Base-by-base conservation (phyloP, 2,888 invertebrate species). In the Pyrrhosoma nymphula region DNA sequence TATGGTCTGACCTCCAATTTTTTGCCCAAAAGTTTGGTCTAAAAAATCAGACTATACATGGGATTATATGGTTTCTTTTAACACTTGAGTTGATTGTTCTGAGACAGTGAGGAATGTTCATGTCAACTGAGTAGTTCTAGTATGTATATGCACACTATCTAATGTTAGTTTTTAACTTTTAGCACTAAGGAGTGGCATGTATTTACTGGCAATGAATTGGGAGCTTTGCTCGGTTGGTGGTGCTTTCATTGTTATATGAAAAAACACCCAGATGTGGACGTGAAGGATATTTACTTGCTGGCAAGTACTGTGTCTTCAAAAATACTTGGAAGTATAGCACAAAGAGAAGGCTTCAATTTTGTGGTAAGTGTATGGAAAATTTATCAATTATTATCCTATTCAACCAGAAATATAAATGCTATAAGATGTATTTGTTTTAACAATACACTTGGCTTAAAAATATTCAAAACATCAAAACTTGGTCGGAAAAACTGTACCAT, bases 271-370 rank as follows among this genome's bases (percentile, higher is more conserved):
- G 96, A 97, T 23, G 96, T 96, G 23, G 97, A 97, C 95, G 96
- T 97, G 0, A 96, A 97, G 0, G 98, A 99, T 95, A 98, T 98
- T 60, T 99, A 98, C 96, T 98, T 99, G 97, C 97, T 99, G 93
- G 98, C 99, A 95, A 99, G 99, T 96, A 99, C 99, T 1, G 99
- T 99, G 69, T 99, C 99, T 96, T 99, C 99, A 30, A 99, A 99
- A 97, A 99, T 99, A 97, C 97, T 99, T 91, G 97, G 98, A 56
- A 98, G 99, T 0, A 98, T 99, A 96, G 98, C 98, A 0, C 97
- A 97, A 90, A 97, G 97, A 0, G 98, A 99, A 96, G 99, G 99
- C 8, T 98, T 98, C 95, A 97, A 98, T 95, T 98, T 97, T 96
- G 97, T 97, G 96, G 98, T 98, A 96, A 95, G 96, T 95, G 69